phyloP scores from a whole-genome alignment of 2,113 vertebrate species.

The Dendrocopos noguchii region DNA sequence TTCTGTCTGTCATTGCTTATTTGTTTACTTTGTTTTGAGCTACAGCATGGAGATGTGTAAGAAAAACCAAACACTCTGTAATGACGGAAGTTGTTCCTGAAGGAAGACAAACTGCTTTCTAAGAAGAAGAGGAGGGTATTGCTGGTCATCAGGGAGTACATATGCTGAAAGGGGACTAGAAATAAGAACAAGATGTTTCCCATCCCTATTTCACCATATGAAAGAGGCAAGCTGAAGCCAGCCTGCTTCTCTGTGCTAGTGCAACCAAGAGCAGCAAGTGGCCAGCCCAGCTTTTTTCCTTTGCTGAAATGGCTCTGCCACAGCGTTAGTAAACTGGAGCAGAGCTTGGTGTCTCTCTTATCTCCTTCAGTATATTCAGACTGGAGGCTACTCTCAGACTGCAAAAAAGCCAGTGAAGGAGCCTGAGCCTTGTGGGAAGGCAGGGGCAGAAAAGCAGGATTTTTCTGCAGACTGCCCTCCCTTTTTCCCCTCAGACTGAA shows the following conservation, averaged over 20 bases:
- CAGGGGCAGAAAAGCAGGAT: not conserved
- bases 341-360: not conserved
- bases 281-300: not conserved
- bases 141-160: not conserved
- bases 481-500: not conserved
- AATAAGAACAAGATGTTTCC: not conserved
- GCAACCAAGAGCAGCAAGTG: not conserved
- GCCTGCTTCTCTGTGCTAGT: not conserved
- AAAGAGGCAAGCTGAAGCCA: not conserved
- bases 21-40: not conserved
- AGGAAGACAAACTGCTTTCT: rapidly evolving
- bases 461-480: not conserved
- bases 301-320: not conserved
- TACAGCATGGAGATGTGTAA: not conserved
- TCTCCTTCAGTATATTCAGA: not conserved
- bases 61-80: not conserved
- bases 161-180: not conserved
- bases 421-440: rapidly evolving
- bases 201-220: not conserved
- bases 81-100: not conserved
- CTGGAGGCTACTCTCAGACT: not conserved
- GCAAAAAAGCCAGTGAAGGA: not conserved
- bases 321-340: not conserved
- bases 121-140: not conserved
- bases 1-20: not conserved